Conservation (phyloP, 2,797 vertebrate species). For the Chelonia mydas region DNA sequence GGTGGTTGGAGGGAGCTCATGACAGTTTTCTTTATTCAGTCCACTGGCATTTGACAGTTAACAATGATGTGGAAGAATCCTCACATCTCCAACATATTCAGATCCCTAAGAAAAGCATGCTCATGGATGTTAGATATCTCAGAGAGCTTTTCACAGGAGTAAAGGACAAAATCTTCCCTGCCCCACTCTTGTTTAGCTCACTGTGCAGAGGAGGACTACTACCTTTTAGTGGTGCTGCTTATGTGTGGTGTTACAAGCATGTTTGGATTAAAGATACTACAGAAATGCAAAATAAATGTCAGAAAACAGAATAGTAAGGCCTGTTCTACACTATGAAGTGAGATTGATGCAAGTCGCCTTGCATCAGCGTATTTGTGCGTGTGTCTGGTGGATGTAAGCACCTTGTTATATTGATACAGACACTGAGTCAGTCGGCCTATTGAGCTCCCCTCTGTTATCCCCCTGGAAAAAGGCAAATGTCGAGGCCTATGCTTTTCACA, state of each 20-base stretch:
- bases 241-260: background rate
- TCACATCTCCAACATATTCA: background rate
- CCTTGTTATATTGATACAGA: no score
- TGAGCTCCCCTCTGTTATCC: background rate
- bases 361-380: background rate
- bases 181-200: background rate
- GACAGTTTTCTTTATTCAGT: background rate
- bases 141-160: background rate
- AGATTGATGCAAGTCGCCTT: background rate
- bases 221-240: background rate
- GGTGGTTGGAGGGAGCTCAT: background rate
- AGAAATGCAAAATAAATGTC: background rate
- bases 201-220: background rate
- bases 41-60: background rate
- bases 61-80: background rate
- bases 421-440: background rate
- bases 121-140: background rate
- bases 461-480: background rate
- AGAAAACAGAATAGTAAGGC: background rate
- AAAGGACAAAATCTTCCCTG: background rate
- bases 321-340: background rate
- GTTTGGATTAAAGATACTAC: background rate
- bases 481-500: background rate
- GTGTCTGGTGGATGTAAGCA: no score
- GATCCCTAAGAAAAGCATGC: background rate